Evolutionary conservation across 2,113 vertebrate species (phyloP).

Genomic region (Lamprotornis superbus): DNA sequence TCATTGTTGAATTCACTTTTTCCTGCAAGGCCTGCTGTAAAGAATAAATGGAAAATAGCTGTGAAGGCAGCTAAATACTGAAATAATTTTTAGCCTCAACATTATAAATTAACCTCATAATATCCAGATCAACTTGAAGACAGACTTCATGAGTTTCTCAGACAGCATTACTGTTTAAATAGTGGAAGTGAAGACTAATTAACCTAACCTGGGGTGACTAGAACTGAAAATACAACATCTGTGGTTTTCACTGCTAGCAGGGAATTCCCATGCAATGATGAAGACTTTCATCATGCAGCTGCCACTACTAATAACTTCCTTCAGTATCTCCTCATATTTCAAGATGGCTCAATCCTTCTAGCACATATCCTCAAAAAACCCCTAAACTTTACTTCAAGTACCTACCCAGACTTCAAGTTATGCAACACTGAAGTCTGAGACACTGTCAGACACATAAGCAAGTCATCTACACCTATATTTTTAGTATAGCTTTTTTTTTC

Average conservation of each 20-base stretch:
- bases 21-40: background rate
- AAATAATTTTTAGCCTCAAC: background rate
- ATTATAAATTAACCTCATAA: background rate
- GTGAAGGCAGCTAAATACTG: background rate
- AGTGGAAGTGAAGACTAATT: background rate
- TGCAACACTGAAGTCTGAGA: background rate
- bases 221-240: background rate
- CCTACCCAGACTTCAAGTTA: background rate
- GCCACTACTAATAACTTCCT: background rate
- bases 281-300: background rate
- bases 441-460: background rate
- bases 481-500: background rate
- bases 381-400: background rate
- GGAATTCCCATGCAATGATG: background rate
- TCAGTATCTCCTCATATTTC: background rate
- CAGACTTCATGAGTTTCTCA: background rate
- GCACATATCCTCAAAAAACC: background rate
- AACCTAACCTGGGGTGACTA: background rate
- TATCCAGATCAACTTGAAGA: background rate
- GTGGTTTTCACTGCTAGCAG: background rate
- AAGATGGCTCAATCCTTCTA: background rate
- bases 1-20: conserved; percentile 55
- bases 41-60: background rate
- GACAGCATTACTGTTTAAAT: background rate
- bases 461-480: background rate